A percentile compares a stretch with the other conserved stretches of the same genome.
Conservation (phyloP, 2,888 invertebrate species). For the Xylota segnis region DNA sequence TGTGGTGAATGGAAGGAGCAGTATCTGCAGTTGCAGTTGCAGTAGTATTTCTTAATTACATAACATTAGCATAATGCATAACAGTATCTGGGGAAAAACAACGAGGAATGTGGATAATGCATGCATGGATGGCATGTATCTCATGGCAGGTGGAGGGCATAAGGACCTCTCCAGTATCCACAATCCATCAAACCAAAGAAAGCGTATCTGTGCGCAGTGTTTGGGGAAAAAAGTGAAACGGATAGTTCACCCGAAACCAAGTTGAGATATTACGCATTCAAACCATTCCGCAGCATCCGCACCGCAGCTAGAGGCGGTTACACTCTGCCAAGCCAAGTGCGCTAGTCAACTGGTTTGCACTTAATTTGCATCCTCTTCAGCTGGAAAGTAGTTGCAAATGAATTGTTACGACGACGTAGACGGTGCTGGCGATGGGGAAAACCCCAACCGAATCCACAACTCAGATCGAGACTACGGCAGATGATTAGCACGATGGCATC, state of each 20-base stretch:
- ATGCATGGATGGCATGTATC: conserved; percentile 6
- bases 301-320: neutral
- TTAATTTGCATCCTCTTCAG: conserved; percentile 57
- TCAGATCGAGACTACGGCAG: conserved; percentile 38
- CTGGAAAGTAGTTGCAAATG: conserved; percentile 36
- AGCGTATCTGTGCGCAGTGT: conserved; percentile 7
- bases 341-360: conserved; percentile 27
- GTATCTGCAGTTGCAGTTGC: neutral
- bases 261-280: neutral
- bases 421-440: conserved; percentile 53
- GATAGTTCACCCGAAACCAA: conserved; percentile 40
- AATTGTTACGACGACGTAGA: conserved; percentile 5
- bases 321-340: conserved; percentile 18
- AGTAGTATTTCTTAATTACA: conserved; percentile 60
- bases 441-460: conserved; percentile 28
- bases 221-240: conserved; percentile 16
- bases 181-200: conserved; percentile 9
- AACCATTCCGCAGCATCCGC: neutral
- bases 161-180: neutral
- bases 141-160: conserved; percentile 1
- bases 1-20: conserved; percentile 60
- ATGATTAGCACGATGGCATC: conserved; percentile 54
- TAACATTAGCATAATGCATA: conserved; percentile 67
- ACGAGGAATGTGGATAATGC: conserved; percentile 45
- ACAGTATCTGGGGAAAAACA: conserved; percentile 33